Evolutionary conservation across 2,797 vertebrate species (phyloP), one percentile per base, ranked within the genome.

Genomic region (Saguinus oedipus): DNA sequence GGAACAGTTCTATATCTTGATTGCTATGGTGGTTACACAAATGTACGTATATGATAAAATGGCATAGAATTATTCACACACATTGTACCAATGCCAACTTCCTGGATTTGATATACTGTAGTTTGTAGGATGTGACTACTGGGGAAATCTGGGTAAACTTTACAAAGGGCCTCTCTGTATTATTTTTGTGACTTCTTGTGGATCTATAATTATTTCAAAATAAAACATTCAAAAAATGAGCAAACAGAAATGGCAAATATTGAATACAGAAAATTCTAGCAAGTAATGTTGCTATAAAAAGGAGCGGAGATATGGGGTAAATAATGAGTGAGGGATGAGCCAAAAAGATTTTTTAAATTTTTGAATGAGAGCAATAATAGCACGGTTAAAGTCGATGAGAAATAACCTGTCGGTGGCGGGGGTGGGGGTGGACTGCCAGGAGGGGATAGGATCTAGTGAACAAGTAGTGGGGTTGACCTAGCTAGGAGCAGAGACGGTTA

Each of bases 141-240:
- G 53, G 64, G 55, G 17, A 5, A 84, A 90, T 75, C 64, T 79
- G 74, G 17, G 27, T 48, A 8, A 93, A 82, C 15, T 90, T 91
- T 96, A 86, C 80, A 86, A 94, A 97, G 27, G 90, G 46, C 26
- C 20, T 93, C 30, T 97, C 68, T 79, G 74, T 57, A 79, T 55
- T 93, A 53, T 80, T 94, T 96, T 85, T 90, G 93, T 10, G 95
- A 83, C 44, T 96, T 95, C 59, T 76, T 82, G 61, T 81, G 64
- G 55, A 70, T 90, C n/a, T 90, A 50, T 89, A 94, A 83, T 80
- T 92, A 94, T 90, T 96, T 96, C 88, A 94, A 91, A 91, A 86
- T 85, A 80, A 96, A 92, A 61, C 36, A 7, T 87, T 87, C 86
- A 14, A 74, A 59, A 59, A 59, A 82, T 82, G 36, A 17, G 39